Evolutionary conservation across 2,888 invertebrate species (phyloP).

Genomic region (Idaea dimidiata): DNA sequence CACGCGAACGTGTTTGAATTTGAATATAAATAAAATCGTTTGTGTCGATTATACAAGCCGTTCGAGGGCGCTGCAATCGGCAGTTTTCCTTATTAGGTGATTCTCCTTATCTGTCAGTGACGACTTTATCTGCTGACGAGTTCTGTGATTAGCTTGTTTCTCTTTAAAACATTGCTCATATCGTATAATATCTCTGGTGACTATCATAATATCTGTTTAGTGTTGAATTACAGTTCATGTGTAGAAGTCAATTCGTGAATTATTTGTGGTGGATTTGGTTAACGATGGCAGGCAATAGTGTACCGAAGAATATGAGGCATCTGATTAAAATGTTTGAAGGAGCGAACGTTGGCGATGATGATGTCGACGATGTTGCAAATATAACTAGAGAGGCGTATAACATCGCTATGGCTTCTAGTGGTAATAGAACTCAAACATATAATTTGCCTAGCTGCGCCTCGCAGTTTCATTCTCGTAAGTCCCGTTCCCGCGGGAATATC

Average conservation of each 20-base stretch:
- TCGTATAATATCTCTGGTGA: constrained; percentile 53
- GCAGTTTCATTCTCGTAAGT: too few species aligned
- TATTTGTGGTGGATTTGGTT: constrained; percentile 5
- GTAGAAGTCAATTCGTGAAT: background rate
- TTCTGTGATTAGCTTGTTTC: constrained; percentile 38
- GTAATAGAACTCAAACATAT: constrained; percentile 30
- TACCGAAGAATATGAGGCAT: constrained; percentile 41
- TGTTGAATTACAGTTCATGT: constrained; percentile 5
- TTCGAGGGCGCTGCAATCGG: constrained; percentile 1
- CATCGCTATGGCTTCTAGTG: constrained; percentile 26
- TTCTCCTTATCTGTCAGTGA: constrained; percentile 22
- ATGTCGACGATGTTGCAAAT: constrained; percentile 40
- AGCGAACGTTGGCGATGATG: constrained; percentile 37
- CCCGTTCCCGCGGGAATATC: too few species aligned
- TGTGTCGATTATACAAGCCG: background rate
- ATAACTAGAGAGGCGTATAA: constrained; percentile 40
- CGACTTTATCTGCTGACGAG: constrained; percentile 37
- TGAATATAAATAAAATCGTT: background rate
- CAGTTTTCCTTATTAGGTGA: background rate
- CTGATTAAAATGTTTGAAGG: constrained; percentile 69
- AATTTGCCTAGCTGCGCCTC: constrained; percentile 3
- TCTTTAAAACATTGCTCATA: constrained; percentile 42
- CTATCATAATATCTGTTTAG: constrained; percentile 33
- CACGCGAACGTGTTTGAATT: background rate
- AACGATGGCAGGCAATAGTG: constrained; percentile 14